These are phyloP conservation scores for Fulica atra DNA, from an alignment of 2,113 vertebrate genomes.

Conservation along the genomic window DNA sequence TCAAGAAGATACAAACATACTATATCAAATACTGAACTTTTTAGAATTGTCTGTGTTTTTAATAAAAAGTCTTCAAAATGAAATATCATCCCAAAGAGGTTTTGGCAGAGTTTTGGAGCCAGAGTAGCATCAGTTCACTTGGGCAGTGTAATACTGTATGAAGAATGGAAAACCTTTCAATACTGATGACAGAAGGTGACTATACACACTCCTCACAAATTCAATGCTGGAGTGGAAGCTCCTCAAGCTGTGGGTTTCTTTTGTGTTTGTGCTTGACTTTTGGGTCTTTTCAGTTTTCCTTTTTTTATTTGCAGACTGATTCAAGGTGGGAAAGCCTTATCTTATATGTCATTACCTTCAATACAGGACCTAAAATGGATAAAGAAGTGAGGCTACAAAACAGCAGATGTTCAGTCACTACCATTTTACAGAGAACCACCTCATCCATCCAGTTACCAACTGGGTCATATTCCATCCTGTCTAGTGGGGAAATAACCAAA, in stretches of 20 bases:
- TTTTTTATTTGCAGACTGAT: background rate
- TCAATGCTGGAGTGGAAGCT: background rate
- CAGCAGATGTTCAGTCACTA: background rate
- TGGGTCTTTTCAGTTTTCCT: background rate
- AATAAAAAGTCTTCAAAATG: background rate
- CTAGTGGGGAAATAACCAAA: background rate
- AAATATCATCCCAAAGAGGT: background rate
- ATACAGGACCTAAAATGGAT: background rate
- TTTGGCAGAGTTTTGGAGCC: background rate
- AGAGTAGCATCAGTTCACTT: background rate
- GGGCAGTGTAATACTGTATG: background rate
- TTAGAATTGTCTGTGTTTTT: background rate
- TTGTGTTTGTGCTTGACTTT: background rate
- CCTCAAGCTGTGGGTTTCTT: background rate
- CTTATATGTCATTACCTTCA: background rate
- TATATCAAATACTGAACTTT: background rate
- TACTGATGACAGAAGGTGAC: background rate
- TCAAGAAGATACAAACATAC: background rate
- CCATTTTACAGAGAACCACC: background rate
- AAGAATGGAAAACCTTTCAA: background rate
- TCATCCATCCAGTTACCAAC: background rate
- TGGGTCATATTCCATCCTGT: background rate
- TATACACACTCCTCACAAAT: background rate
- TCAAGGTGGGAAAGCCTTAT: background rate
- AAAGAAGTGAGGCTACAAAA: background rate